A percentile compares a stretch with the other conserved stretches of the same genome.
phyloP scores from a whole-genome alignment of 2,888 invertebrate genomes.

The Dynastes hyllus region DNA sequence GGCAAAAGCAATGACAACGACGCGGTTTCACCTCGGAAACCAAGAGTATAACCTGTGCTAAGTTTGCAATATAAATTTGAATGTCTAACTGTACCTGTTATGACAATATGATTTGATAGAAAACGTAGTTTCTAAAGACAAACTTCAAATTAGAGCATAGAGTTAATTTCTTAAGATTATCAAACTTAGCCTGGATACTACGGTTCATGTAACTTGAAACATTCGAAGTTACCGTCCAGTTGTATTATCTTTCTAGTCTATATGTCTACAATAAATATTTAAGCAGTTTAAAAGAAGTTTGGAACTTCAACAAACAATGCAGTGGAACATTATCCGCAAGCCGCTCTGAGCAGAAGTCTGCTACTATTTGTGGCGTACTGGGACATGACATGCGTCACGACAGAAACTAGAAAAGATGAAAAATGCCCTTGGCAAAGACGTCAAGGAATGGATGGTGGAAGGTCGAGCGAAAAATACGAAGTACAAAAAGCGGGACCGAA shows the following conservation, averaged over 20 bases:
- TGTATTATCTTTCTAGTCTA: not conserved
- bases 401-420: constrained; percentile 71
- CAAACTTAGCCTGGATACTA: too few species aligned
- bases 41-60: too few species aligned
- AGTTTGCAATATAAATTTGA: too few species aligned
- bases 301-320: constrained; percentile 21
- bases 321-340: not conserved
- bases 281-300: constrained; percentile 32
- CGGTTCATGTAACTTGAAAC: too few species aligned
- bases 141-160: too few species aligned
- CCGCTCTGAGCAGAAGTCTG: not conserved
- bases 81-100: too few species aligned
- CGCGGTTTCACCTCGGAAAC: too few species aligned
- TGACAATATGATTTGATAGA: too few species aligned
- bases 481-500: constrained; percentile 64
- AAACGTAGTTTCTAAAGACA: too few species aligned
- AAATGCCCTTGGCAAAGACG: constrained; percentile 68
- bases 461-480: constrained; percentile 65
- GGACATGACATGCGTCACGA: constrained; percentile 71
- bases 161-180: too few species aligned
- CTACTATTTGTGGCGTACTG: constrained; percentile 54
- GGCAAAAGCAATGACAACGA: too few species aligned
- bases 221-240: not conserved
- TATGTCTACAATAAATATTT: constrained; percentile 18
- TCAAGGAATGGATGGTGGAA: constrained; percentile 65